Percentiles rank a stretch among this genome's conserved stretches.
Evolutionary conservation across 1,140 invertebrate species (phyloP).

Genomic region (Lamellibrachia luymesi): DNA sequence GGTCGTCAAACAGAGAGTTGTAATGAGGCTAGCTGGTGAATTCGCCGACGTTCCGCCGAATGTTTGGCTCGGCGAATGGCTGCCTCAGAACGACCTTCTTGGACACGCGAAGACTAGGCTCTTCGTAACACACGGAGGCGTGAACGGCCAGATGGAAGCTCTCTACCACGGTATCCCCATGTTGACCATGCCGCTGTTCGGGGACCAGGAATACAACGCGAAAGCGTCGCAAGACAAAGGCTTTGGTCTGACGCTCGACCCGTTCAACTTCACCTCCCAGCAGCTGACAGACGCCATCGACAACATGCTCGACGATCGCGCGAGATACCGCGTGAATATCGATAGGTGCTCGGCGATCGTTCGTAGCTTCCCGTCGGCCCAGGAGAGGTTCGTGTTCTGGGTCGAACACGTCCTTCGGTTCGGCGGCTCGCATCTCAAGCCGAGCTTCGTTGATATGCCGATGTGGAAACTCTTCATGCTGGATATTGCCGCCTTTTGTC

Average conservation of each 20-base stretch:
- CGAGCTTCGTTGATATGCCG: conserved; percentile 5
- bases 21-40: conserved; percentile 63
- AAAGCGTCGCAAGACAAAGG: conserved; percentile 45
- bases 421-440: conserved; percentile 22
- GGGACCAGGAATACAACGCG: conserved; percentile 64
- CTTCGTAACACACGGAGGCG: conserved; percentile 74
- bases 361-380: conserved; percentile 8
- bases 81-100: conserved; percentile 79
- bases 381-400: conserved; percentile 18
- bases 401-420: conserved; percentile 24
- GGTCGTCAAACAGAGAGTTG: conserved; percentile 57
- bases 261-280: conserved; percentile 39
- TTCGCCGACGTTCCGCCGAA: conserved; percentile 64
- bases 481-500: conserved; percentile 8
- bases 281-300: conserved; percentile 37
- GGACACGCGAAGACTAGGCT: conserved; percentile 59
- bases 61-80: conserved; percentile 71
- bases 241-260: conserved; percentile 46
- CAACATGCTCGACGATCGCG: conserved; percentile 27
- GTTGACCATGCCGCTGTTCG: conserved; percentile 70
- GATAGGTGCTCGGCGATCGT: conserved; percentile 21
- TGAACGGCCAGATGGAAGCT: conserved; percentile 72
- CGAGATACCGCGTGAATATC: neutral
- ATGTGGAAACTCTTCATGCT: conserved; percentile 21
- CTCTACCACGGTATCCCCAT: conserved; percentile 73